Evolutionary conservation across 1,140 invertebrate species (phyloP).

Genomic region (Drosophila neocordata): DNA sequence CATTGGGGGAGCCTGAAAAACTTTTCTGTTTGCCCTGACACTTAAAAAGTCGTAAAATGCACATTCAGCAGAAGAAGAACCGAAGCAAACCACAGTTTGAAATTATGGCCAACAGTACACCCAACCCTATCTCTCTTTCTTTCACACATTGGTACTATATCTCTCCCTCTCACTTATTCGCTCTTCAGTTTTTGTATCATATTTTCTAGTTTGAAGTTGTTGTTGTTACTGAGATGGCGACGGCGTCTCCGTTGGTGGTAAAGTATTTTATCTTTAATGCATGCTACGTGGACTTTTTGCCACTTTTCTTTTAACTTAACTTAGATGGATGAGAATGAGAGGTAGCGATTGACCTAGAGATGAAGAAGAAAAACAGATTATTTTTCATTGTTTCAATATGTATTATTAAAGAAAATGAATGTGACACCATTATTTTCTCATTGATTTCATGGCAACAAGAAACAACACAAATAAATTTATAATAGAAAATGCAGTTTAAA

Average conservation of each 20-base stretch:
- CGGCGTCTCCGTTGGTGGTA: constrained; percentile 6
- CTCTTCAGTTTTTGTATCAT: constrained; percentile 45
- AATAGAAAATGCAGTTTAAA: not conserved
- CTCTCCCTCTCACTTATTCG: not conserved
- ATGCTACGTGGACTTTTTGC: constrained; percentile 56
- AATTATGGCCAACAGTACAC: constrained; percentile 60
- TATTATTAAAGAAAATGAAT: constrained; percentile 34
- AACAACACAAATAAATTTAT: not conserved
- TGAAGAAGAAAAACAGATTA: constrained; percentile 6
- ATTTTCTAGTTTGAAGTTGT: constrained; percentile 63
- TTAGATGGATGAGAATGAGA: constrained; percentile 13
- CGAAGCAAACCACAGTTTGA: constrained; percentile 69
- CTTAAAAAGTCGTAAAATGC: constrained; percentile 80
- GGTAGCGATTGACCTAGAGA: not conserved
- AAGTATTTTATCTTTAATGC: constrained; percentile 68
- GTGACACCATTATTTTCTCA: constrained; percentile 20
- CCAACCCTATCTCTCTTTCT: constrained; percentile 2
- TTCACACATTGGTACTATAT: not conserved
- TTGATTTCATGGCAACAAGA: constrained; percentile 13
- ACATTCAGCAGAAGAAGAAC: constrained; percentile 72
- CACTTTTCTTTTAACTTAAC: constrained; percentile 30
- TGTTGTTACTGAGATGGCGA: constrained; percentile 16
- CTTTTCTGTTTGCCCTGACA: constrained; percentile 70
- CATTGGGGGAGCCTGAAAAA: constrained; percentile 43
- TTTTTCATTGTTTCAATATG: constrained; percentile 9